Percentiles rank a stretch among this genome's conserved stretches.
phyloP scores from a whole-genome alignment of 2,797 vertebrate species.

The Phataginus tetradactyla region DNA sequence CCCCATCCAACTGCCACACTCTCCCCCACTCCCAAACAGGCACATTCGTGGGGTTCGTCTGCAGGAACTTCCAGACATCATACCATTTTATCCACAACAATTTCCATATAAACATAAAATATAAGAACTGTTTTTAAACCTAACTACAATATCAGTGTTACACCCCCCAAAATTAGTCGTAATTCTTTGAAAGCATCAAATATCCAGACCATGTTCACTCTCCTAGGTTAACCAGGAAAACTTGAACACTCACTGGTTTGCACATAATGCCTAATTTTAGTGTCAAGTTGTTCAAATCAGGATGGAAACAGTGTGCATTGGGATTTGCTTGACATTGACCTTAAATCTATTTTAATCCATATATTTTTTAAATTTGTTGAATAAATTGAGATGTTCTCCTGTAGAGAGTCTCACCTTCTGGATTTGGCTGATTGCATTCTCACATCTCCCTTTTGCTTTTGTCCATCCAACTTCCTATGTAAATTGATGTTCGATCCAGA shows the following conservation, averaged over 20 bases:
- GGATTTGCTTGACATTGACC: background rate
- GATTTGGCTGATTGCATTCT: background rate
- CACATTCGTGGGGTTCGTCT: background rate
- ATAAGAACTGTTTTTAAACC: background rate
- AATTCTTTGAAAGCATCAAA: constrained; percentile 11
- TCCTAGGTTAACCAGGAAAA: background rate
- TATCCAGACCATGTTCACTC: background rate
- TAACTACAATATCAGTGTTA: background rate
- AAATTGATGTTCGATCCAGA: background rate
- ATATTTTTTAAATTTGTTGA: background rate
- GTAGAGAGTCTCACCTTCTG: background rate
- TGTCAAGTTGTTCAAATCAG: background rate
- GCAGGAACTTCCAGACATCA: background rate
- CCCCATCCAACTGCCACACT: background rate
- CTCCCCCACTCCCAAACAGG: background rate
- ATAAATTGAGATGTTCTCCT: background rate
- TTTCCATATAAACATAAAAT: background rate
- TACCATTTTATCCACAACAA: background rate
- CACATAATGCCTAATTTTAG: background rate
- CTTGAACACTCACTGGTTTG: background rate
- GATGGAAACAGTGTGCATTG: background rate
- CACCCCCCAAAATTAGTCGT: background rate
- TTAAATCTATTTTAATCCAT: background rate
- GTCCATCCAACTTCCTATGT: background rate
- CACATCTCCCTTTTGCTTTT: background rate